Base-by-base conservation (phyloP, 2,797 vertebrate genomes). In the Lithobates sylvaticus region DNA sequence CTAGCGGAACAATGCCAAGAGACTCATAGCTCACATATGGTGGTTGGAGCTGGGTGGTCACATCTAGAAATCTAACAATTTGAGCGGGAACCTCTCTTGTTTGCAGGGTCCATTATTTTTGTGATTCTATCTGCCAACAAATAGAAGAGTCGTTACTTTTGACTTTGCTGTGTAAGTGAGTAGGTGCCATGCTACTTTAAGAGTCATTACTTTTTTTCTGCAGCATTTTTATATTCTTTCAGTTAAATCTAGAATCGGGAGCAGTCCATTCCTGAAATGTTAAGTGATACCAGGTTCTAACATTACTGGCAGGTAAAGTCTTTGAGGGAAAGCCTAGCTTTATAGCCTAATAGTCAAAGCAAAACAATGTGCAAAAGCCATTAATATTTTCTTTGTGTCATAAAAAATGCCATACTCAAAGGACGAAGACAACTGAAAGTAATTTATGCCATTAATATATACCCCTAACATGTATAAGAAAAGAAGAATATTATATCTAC, bases 401-500 rank as follows among this genome's bases (percentile, higher is more conserved):
- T 83, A 87, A 78, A 77, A 81, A 77, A 73, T 83, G 75, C 75
- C 80, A 87, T 83, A 78, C 32, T 73, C 80, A 78, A 83, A 83
- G 29, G 36, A 29, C 39, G 65, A 74, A 13, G 70, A 64, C 81
- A 81, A 87, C 75, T 87, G 75, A 27, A 78, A 83, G 80, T 72
- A 78, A 54, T 87, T 87, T 67, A 78, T 87, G 27, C 58, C 74
- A 73, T 87, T 87, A 76, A 61, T 80, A 76, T 81, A 70, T 86
- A 86, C 84, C 32, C 42, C 72, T 76, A 86, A 87, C 78, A 88
- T 88, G 84, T 89, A 74, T 84, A 42, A 42, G 74, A 76, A 34
- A n/a, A n/a, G n/a, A n/a, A 88, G 74, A 88, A 88, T 76, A 64
- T 85, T 34, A 84, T 78, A 86, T 84, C 87, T 90, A 79, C 81